These are phyloP conservation scores for Pristis pectinata DNA, from an alignment of 2,797 vertebrate genomes.

Conservation along the genomic window DNA sequence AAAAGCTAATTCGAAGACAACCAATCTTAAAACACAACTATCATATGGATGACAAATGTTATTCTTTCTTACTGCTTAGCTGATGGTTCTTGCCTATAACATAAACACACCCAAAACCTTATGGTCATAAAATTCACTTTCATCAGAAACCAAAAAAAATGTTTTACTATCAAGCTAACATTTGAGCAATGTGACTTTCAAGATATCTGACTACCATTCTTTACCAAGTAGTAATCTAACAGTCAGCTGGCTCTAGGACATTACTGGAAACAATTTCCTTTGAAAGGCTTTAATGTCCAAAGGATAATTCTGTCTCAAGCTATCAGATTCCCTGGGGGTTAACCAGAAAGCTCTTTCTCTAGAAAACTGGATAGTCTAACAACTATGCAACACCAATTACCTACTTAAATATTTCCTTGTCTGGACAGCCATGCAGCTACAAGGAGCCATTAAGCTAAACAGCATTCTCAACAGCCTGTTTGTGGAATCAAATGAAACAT, in stretches of 20 bases:
- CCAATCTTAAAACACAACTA: background rate
- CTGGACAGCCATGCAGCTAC: background rate
- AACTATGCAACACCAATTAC: slow-evolving; percentile 40
- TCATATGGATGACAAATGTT: background rate
- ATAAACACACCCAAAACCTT: background rate
- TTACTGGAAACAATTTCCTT: slow-evolving; percentile 30
- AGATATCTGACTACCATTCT: background rate
- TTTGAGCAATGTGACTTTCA: background rate
- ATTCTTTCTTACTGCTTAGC: background rate
- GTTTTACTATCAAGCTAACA: background rate
- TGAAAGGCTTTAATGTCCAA: background rate
- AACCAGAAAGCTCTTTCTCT: slow-evolving; percentile 41
- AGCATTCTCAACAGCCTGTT: background rate
- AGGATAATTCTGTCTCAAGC: slow-evolving; percentile 38
- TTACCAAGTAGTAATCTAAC: background rate
- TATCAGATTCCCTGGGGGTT: slow-evolving; percentile 42
- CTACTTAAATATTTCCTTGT: slow-evolving; percentile 38
- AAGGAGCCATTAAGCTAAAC: background rate
- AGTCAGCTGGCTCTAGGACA: background rate
- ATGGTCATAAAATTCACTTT: background rate
- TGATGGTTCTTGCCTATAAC: background rate
- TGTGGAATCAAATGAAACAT: background rate
- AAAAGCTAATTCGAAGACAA: background rate
- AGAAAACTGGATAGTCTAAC: slow-evolving; percentile 39
- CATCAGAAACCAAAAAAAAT: background rate